Conservation (phyloP, 2,888 invertebrate genomes). For the Anorthoa munda region DNA sequence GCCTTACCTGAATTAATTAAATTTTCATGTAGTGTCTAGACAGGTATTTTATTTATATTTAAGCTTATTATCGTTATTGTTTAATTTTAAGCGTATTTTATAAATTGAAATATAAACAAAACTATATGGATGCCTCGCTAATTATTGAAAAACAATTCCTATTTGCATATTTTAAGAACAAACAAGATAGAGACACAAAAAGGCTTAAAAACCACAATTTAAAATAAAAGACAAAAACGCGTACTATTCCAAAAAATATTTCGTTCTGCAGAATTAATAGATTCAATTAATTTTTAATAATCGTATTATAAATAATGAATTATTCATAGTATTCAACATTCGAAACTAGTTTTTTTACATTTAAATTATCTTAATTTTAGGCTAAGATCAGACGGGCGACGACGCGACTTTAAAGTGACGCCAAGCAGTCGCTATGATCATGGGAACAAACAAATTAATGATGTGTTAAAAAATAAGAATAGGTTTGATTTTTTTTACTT, state of each 20-base stretch:
- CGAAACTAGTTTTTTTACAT: constrained; percentile 52
- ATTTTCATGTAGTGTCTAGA: background rate
- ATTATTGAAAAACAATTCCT: constrained; percentile 9
- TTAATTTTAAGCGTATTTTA: background rate
- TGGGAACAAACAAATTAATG: background rate
- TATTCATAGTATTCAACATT: constrained; percentile 60
- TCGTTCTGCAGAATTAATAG: constrained; percentile 31
- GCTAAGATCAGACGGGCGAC: constrained; percentile 27
- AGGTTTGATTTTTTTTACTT: background rate
- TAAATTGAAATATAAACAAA: constrained; percentile 12
- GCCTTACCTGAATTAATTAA: background rate
- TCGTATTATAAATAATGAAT: constrained; percentile 60
- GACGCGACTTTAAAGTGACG: background rate
- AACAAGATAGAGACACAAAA: constrained; percentile 26
- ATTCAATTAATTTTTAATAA: constrained; percentile 62
- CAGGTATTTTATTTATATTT: background rate
- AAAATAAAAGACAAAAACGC: constrained; percentile 14
- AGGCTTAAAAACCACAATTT: constrained; percentile 7
- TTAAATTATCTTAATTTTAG: constrained; percentile 36
- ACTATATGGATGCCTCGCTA: constrained; percentile 1
- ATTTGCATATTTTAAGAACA: constrained; percentile 35
- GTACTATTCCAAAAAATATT: constrained; percentile 45
- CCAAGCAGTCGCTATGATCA: background rate
- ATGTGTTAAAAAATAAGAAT: background rate
- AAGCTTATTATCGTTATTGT: background rate